Evolutionary conservation across 2,113 vertebrate species (phyloP), one percentile per base, ranked within the genome.

Genomic region (Callopanchax toddi): DNA sequence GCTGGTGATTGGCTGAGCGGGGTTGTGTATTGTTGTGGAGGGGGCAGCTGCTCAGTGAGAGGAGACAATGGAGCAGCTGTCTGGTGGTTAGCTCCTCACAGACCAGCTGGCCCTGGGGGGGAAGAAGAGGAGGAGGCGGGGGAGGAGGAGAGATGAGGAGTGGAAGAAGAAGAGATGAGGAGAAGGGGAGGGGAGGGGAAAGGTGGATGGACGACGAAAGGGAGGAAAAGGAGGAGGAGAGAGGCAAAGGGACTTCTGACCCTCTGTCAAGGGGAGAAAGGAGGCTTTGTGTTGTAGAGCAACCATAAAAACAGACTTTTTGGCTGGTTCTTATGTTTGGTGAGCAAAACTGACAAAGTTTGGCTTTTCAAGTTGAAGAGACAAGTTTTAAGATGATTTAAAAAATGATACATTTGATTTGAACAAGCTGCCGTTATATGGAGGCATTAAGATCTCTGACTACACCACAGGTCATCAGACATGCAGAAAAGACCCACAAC

Each of bases 11-110:
- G 96, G 96, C 83, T 87, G 56, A 91, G 76, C 60, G 48, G 76
- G 73, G 89, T 83, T 91, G 93, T 94, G 95, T 95, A 97, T 97
- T 97, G 97, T 97, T 96, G 89, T 88, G 85, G 85, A 89, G 88
- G 87, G 89, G 93, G 93, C 93, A 94, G 93, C 92, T 93, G 92
- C 92, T 93, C 92, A 92, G 95, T 95, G 95, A 96, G 94, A 90
- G 92, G 92, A 95, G 93, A 99, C 97, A 98, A 99, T 98, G 90
- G 96, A 95, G 97, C 97, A 99, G 97, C 97, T 99, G 97, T 98
- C 96, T 93, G 91, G 93, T 95, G 86, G 89, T 94, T 96, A 95
- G 95, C 94, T 94, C 94, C 93, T 94, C 96, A 96, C 94, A 95
- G 92, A 94, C 97, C 97, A 99, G 97, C 97, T 99, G 97, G 89